phyloP scores from a whole-genome alignment of 2,113 vertebrate genomes.

The Ariopsis seemanni region DNA sequence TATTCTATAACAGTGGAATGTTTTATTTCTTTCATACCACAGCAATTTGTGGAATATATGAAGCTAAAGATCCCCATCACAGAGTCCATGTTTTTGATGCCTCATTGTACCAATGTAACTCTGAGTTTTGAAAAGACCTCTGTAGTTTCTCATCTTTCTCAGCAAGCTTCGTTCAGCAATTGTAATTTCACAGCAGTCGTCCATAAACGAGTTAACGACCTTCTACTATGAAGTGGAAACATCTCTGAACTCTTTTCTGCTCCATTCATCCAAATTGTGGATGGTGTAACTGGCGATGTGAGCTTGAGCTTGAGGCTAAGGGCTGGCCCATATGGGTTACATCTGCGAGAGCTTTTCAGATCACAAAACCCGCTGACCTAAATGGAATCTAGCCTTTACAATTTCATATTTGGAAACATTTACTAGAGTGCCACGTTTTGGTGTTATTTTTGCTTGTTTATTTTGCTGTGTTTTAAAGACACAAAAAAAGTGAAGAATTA shows the following conservation, averaged over 20 bases:
- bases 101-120: background rate
- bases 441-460: background rate
- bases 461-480: background rate
- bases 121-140: no score
- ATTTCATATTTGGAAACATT: constrained; percentile 33
- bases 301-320: constrained; percentile 38
- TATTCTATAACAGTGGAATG: no score
- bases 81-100: background rate
- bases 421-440: background rate
- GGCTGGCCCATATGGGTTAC: constrained; percentile 46
- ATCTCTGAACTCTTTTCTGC: constrained; percentile 40
- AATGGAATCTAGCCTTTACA: constrained; percentile 18
- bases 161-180: constrained; percentile 3
- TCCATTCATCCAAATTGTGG: constrained; percentile 52
- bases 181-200: constrained; percentile 21
- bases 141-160: background rate
- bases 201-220: constrained; percentile 41
- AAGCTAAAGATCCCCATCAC: constrained; percentile 3
- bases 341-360: constrained; percentile 65
- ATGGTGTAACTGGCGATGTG: constrained; percentile 50
- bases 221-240: constrained; percentile 63
- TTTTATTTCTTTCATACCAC: no score
- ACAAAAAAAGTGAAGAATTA: background rate
- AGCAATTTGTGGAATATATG: background rate
- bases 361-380: constrained; percentile 44